Percentiles rank a stretch among this genome's conserved stretches.
Evolutionary conservation across 2,113 vertebrate genomes (phyloP).

Genomic region (Mungos mungo): DNA sequence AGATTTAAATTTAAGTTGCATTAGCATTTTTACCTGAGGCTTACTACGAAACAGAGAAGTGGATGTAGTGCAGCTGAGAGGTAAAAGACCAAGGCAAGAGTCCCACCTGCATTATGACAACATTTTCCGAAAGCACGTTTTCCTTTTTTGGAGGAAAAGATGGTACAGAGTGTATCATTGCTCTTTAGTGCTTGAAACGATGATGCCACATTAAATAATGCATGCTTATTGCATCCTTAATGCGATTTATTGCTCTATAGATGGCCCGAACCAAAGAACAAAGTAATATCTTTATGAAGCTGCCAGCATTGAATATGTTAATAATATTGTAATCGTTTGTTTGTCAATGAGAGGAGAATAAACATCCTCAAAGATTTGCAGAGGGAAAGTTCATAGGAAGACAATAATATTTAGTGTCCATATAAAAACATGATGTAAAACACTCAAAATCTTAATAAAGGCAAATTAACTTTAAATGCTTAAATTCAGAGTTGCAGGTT

Average conservation of each 20-base stretch:
- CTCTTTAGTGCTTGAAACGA: neutral
- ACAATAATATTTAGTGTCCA: neutral
- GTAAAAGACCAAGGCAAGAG: neutral
- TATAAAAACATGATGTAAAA: neutral
- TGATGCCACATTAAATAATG: constrained; percentile 59
- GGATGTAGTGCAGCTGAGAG: neutral
- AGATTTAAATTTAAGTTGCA: neutral
- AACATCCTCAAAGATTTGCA: constrained; percentile 1
- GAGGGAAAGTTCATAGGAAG: neutral
- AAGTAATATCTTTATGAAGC: constrained; percentile 1
- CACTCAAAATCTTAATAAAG: neutral
- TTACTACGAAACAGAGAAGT: constrained; percentile 33
- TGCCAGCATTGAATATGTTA: constrained; percentile 19
- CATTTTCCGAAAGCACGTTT: neutral
- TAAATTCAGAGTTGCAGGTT: neutral
- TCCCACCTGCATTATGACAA: neutral
- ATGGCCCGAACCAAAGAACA: neutral
- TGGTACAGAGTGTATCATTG: neutral
- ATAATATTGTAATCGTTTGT: constrained; percentile 47
- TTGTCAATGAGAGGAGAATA: neutral
- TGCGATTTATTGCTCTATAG: neutral
- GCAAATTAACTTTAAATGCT: neutral
- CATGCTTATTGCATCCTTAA: constrained; percentile 3
- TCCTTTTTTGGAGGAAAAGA: neutral
- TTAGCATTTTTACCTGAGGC: constrained; percentile 37